phyloP scores from a whole-genome alignment of 2,888 invertebrate genomes.

The Siphonodentalium dalli region DNA sequence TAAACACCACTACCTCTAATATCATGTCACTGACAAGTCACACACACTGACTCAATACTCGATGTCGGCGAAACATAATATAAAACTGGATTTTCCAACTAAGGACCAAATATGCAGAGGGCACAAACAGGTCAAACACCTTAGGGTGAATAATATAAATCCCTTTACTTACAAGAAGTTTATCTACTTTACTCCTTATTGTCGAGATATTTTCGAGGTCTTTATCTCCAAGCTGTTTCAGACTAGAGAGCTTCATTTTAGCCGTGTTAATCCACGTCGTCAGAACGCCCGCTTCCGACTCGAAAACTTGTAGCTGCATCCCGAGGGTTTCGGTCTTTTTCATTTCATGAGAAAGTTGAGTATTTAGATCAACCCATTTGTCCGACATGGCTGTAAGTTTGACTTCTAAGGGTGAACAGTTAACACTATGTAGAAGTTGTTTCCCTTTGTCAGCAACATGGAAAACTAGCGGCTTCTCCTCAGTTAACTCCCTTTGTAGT shows the following conservation, averaged over 20 bases:
- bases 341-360: conserved; percentile 44
- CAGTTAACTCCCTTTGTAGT: conserved; percentile 48
- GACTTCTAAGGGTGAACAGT: conserved; percentile 51
- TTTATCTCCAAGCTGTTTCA: conserved; percentile 48
- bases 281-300: conserved; percentile 50
- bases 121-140: no score
- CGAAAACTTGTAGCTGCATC: conserved; percentile 56
- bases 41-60: no score
- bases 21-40: no score
- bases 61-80: no score
- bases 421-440: conserved; percentile 52
- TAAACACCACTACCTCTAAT: no score
- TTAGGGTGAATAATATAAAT: neutral
- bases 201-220: conserved; percentile 51
- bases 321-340: conserved; percentile 57
- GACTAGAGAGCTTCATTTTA: conserved; percentile 40
- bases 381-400: conserved; percentile 52
- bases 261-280: conserved; percentile 55
- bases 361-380: conserved; percentile 55
- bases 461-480: conserved; percentile 53
- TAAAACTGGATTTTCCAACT: no score
- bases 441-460: conserved; percentile 57
- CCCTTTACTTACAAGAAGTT: conserved; percentile 50
- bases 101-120: no score
- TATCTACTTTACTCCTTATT: conserved; percentile 52